phyloP scores from a whole-genome alignment of 2,888 invertebrate species.

The Eupithecia insigniata region DNA sequence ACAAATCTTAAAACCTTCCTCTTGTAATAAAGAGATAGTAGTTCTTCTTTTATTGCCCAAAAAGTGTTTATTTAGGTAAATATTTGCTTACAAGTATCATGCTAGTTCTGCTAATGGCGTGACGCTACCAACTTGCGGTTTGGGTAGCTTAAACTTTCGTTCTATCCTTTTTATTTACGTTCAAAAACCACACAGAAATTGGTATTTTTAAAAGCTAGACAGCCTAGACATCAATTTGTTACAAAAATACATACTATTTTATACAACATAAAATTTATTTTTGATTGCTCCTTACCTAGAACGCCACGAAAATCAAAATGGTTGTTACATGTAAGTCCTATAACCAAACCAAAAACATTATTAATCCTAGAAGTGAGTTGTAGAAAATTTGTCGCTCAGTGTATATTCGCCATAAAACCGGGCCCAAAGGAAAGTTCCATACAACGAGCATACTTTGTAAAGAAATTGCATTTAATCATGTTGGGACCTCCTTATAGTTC shows the following conservation, averaged over 20 bases:
- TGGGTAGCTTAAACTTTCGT: constrained; percentile 51
- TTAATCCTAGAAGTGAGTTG: background rate
- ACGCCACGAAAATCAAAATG: background rate
- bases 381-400: constrained; percentile 8
- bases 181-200: constrained; percentile 15
- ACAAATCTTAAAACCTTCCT: constrained; percentile 6
- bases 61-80: constrained; percentile 32
- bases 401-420: constrained; percentile 46
- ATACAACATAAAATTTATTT: background rate
- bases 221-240: background rate
- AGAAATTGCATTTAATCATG: constrained; percentile 82
- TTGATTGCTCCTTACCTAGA: background rate
- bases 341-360: background rate
- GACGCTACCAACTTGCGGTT: constrained; percentile 52
- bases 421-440: constrained; percentile 70
- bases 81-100: constrained; percentile 51
- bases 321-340: too few relatives aligned
- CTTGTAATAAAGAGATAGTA: background rate
- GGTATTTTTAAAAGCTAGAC: background rate
- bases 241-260: background rate
- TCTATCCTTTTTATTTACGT: constrained; percentile 47
- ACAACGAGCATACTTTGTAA: constrained; percentile 75
- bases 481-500: constrained; percentile 74
- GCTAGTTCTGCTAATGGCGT: constrained; percentile 54
- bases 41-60: constrained; percentile 27